phyloP scores from a whole-genome alignment of 2,888 invertebrate genomes.

The Polydrusus cervinus region DNA sequence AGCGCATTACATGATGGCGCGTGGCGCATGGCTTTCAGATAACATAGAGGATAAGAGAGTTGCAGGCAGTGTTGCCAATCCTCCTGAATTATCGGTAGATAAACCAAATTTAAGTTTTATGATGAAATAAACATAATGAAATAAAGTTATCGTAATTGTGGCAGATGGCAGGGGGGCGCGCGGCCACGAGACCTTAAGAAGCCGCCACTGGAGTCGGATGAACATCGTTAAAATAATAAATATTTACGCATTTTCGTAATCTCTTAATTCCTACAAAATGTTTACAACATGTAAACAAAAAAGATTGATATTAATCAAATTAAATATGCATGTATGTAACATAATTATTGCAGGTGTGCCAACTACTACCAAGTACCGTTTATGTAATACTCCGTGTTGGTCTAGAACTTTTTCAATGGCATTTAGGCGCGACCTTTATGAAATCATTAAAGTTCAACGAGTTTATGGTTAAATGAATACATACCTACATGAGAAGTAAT shows the following conservation, averaged over 20 bases:
- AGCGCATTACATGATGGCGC: no score
- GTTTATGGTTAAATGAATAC: constrained; percentile 2
- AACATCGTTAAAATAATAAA: no score
- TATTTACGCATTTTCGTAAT: not conserved
- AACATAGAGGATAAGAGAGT: no score
- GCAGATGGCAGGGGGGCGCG: no score
- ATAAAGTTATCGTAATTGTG: no score
- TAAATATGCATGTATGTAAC: not conserved
- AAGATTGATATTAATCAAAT: not conserved
- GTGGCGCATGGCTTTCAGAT: no score
- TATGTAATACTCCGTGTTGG: constrained; percentile 13
- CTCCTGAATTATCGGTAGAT: no score
- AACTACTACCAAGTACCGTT: constrained; percentile 8
- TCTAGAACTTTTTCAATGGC: constrained; percentile 31
- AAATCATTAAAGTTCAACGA: not conserved
- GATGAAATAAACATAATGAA: no score
- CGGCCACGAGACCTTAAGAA: no score
- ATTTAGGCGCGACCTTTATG: constrained; percentile 8
- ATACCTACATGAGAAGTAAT: not conserved
- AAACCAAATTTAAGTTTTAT: no score
- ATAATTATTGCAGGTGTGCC: constrained; percentile 1
- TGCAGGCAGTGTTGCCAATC: no score
- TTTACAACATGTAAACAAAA: not conserved
- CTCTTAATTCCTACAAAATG: not conserved
- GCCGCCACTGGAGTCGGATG: no score